These are phyloP conservation scores for Nomada fucata DNA, from an alignment of 2,888 invertebrate species.

Conservation along the genomic window DNA sequence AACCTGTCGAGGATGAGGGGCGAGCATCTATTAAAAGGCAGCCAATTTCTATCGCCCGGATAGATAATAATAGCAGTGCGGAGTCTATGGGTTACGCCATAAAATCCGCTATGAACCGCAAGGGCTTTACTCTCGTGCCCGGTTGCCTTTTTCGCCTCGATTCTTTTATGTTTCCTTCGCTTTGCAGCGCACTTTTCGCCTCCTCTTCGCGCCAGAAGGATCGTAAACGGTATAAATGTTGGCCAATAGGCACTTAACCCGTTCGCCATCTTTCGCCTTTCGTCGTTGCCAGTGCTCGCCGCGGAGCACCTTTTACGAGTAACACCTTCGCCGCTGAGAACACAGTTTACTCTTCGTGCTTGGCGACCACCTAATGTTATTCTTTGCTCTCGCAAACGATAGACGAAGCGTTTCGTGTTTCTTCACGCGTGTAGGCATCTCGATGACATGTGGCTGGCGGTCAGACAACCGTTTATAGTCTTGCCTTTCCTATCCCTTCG, in stretches of 20 bases:
- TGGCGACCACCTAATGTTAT: constrained; percentile 54
- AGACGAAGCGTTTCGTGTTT: constrained; percentile 35
- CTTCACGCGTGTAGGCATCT: constrained; percentile 44
- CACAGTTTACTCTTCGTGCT: constrained; percentile 37
- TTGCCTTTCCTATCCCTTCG: constrained; percentile 7
- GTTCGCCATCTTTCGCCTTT: constrained; percentile 41
- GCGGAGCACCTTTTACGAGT: constrained; percentile 43
- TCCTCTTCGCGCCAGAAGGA: constrained; percentile 52
- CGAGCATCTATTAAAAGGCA: constrained; percentile 64
- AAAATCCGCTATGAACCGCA: constrained; percentile 72
- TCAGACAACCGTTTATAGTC: constrained; percentile 48
- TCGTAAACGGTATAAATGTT: constrained; percentile 70
- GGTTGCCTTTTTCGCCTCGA: constrained; percentile 2
- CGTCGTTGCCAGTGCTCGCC: constrained; percentile 36
- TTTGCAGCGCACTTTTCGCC: constrained; percentile 19
- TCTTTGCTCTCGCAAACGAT: constrained; percentile 44
- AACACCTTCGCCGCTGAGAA: constrained; percentile 34
- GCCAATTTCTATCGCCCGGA: constrained; percentile 66
- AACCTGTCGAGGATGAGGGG: constrained; percentile 25
- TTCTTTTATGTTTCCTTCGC: constrained; percentile 16
- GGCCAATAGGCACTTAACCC: constrained; percentile 54
- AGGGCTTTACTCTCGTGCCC: constrained; percentile 58
- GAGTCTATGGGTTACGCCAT: constrained; percentile 63
- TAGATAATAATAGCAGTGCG: constrained; percentile 72
- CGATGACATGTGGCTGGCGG: constrained; percentile 75